Conservation (phyloP, 2,113 vertebrate genomes). For the Dryoscopus gambensis region DNA sequence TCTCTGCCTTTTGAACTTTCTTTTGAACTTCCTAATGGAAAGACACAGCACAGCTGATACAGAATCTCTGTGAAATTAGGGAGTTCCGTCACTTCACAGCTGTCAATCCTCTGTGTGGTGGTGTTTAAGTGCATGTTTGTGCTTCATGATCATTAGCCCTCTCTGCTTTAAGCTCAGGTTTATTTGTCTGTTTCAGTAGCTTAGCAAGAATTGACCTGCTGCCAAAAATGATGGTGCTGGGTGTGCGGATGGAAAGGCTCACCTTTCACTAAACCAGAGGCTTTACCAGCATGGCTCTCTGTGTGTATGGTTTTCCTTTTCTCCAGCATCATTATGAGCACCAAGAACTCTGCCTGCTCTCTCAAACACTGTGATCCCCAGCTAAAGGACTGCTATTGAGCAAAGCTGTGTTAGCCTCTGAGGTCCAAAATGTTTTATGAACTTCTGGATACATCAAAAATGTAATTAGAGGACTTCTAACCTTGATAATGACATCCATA, state of each 20-base stretch:
- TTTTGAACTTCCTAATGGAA: not conserved
- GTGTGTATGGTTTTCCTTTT: not conserved
- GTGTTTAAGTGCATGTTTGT: not conserved
- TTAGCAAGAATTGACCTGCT: not conserved
- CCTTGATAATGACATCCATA: not conserved
- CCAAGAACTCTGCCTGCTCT: not conserved
- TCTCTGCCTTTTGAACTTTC: not conserved
- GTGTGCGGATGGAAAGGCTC: not conserved
- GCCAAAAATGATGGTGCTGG: not conserved
- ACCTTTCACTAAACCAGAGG: not conserved
- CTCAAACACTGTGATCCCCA: not conserved
- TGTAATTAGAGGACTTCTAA: not conserved
- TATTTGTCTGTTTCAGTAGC: not conserved
- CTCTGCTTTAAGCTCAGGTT: not conserved
- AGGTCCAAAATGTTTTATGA: not conserved
- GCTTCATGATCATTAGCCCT: not conserved
- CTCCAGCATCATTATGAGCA: not conserved
- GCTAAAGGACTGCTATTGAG: not conserved
- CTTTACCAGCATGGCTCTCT: not conserved
- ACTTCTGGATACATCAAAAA: not conserved
- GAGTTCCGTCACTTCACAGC: not conserved
- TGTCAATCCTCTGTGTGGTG: not conserved
- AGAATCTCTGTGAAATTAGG: not conserved
- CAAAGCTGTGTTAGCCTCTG: not conserved
- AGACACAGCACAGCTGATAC: not conserved